Conservation (phyloP, 1,140 invertebrate genomes). For the Meloidogyne chitwoodi region DNA sequence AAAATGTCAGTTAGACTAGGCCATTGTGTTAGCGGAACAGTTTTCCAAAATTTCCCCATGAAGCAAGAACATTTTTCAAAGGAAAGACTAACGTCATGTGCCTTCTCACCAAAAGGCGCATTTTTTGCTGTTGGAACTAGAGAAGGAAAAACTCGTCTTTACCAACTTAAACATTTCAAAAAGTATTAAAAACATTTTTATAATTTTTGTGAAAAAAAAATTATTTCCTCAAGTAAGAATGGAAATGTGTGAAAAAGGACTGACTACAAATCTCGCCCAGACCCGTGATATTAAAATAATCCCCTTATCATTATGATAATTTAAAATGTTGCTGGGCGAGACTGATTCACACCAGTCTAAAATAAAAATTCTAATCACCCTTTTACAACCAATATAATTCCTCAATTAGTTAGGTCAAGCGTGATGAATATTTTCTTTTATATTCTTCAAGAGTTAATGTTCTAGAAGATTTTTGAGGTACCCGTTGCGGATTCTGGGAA, state of each 20-base stretch:
- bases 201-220: background rate
- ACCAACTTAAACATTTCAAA: slow-evolving; percentile 31
- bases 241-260: background rate
- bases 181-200: slow-evolving; percentile 21
- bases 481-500: background rate
- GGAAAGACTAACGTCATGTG: slow-evolving; percentile 13
- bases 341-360: background rate
- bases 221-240: background rate
- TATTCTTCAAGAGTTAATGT: slow-evolving; percentile 33
- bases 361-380: background rate
- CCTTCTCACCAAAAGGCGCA: slow-evolving; percentile 36
- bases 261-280: background rate
- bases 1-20: slow-evolving; percentile 32
- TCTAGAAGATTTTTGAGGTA: slow-evolving; percentile 14
- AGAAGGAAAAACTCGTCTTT: slow-evolving; percentile 27
- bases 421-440: slow-evolving; percentile 8
- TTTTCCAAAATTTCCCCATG: slow-evolving; percentile 45
- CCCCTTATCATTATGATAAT: too few relatives aligned
- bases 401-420: background rate
- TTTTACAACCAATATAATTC: background rate
- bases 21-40: slow-evolving; percentile 30
- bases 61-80: slow-evolving; percentile 38
- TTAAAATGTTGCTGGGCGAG: background rate
- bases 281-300: background rate
- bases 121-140: slow-evolving; percentile 34